Evolutionary conservation across 2,797 vertebrate species (phyloP).

Genomic region (Lepus townsendii): DNA sequence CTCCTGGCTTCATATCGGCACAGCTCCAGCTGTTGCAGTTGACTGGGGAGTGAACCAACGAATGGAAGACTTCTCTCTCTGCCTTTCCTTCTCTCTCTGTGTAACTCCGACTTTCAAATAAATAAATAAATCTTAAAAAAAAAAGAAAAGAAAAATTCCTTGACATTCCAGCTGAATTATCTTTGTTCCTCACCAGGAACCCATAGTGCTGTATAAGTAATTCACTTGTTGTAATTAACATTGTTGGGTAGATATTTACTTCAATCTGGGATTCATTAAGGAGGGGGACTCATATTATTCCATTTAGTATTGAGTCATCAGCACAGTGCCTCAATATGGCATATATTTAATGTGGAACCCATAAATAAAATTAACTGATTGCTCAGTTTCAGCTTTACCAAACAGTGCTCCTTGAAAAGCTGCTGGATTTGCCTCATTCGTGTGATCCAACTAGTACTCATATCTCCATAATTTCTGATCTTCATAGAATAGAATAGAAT

Average conservation of each 20-base stretch:
- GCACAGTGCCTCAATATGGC: not conserved
- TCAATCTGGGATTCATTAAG: slow-evolving; percentile 17
- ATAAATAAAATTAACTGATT: not conserved
- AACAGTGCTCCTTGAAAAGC: not conserved
- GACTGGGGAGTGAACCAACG: no score
- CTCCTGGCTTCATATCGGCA: no score
- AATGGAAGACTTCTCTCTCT: no score
- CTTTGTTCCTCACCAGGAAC: not conserved
- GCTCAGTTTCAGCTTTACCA: not conserved
- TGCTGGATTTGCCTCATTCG: not conserved
- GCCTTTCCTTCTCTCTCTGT: no score
- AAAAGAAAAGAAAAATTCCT: not conserved
- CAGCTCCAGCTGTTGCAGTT: no score
- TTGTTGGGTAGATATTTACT: not conserved
- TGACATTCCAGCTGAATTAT: not conserved
- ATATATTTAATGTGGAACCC: not conserved
- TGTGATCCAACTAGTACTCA: not conserved
- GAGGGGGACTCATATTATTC: not conserved
- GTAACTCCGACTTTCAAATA: no score
- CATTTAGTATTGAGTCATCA: not conserved
- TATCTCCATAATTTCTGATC: not conserved
- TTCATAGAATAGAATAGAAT: not conserved
- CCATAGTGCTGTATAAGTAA: not conserved
- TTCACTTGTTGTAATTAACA: not conserved
- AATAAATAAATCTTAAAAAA: no score